Conservation (phyloP, 2,797 vertebrate species). For the Tenualosa ilisha region DNA sequence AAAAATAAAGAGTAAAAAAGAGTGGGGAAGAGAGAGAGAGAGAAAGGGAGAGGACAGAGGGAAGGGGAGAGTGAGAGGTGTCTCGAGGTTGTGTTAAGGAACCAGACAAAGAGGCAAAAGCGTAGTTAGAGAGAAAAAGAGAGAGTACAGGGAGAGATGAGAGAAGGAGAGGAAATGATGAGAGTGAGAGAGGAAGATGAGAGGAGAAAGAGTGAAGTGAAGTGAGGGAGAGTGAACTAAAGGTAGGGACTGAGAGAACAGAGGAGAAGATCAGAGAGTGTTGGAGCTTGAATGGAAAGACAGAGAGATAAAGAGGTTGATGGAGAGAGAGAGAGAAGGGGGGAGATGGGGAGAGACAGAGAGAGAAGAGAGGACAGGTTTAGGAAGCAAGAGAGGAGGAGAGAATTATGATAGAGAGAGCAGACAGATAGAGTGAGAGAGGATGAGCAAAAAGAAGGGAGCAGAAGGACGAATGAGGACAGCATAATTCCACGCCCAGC, state of each 20-base stretch:
- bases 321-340: neutral
- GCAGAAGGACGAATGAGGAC: neutral
- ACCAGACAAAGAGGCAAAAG: neutral
- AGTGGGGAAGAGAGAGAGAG: too few species aligned
- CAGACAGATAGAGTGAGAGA: conserved; percentile 45
- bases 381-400: neutral
- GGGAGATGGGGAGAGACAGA: neutral
- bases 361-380: conserved; percentile 41
- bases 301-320: neutral
- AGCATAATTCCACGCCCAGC: neutral
- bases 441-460: conserved; percentile 29
- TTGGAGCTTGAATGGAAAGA: neutral
- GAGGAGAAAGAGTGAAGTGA: conserved; percentile 44
- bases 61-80: neutral
- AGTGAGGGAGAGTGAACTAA: conserved; percentile 30
- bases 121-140: neutral
- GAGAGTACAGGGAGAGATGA: neutral
- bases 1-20: too few species aligned
- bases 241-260: neutral
- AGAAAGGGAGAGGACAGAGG: too few species aligned
- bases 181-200: neutral
- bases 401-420: neutral
- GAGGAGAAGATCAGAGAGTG: neutral
- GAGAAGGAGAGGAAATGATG: neutral
- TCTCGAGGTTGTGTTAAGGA: too few species aligned